Percentiles rank a stretch among this genome's conserved stretches.
phyloP scores from a whole-genome alignment of 2,113 vertebrate genomes.

The Lanius collurio region DNA sequence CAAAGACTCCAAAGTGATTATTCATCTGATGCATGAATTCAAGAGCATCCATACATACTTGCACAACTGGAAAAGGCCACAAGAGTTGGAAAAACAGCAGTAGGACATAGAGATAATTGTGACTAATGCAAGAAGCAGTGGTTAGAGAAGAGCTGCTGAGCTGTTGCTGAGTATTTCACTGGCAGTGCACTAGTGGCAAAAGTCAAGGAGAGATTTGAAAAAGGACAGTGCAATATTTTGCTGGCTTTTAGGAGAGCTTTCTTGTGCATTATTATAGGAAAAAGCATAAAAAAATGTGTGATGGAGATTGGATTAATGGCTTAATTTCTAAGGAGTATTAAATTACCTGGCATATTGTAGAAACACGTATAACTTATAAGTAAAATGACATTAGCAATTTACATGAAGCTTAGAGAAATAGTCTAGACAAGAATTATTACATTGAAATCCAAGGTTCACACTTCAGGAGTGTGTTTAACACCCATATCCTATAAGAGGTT shows the following conservation, averaged over 20 bases:
- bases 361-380: conserved; percentile 16
- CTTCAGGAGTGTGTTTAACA: background rate
- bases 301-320: background rate
- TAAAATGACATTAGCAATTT: background rate
- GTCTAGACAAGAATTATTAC: background rate
- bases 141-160: background rate
- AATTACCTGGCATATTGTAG: background rate
- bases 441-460: background rate
- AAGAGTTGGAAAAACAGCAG: background rate
- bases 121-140: conserved; percentile 6
- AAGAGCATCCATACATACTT: background rate
- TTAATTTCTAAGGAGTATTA: conserved; percentile 17
- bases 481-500: background rate
- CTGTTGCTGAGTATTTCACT: background rate
- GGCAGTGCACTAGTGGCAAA: background rate
- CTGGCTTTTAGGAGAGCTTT: background rate
- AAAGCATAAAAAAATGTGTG: background rate
- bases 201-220: background rate
- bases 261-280: background rate
- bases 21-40: conserved; percentile 25
- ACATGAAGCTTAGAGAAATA: background rate
- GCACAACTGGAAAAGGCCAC: background rate
- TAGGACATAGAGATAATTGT: background rate
- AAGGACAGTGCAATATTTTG: background rate
- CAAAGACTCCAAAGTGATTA: conserved; percentile 27